phyloP scores from a whole-genome alignment of 2,797 vertebrate genomes.

The Helicolenus hilgendorfi region DNA sequence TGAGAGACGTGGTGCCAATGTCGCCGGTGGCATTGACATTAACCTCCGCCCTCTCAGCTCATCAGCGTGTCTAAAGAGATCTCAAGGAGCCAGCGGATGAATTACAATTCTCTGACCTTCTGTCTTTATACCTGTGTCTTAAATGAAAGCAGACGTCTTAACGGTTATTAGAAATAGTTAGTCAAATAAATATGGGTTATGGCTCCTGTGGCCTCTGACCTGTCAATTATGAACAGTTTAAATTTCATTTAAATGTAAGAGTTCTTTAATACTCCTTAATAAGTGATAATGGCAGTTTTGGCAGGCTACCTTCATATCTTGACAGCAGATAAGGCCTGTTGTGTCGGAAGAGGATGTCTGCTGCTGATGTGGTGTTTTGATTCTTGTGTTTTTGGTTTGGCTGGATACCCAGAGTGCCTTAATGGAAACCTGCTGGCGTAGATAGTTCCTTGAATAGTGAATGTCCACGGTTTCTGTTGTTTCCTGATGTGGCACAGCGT shows the following conservation, averaged over 20 bases:
- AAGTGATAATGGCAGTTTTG: background rate
- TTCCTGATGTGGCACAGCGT: conserved; percentile 35
- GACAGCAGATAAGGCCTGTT: conserved; percentile 8
- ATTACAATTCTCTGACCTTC: conserved; percentile 24
- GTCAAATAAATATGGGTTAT: background rate
- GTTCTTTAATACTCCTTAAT: conserved; percentile 9
- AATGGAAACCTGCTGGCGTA: conserved; percentile 32
- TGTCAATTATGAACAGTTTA: background rate
- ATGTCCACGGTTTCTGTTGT: conserved; percentile 33
- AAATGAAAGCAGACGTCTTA: conserved; percentile 11
- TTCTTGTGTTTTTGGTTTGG: conserved; percentile 41
- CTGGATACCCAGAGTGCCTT: conserved; percentile 13
- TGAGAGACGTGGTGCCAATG: background rate
- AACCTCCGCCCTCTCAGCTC: conserved; percentile 47
- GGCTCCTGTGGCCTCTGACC: background rate
- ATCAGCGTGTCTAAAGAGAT: conserved; percentile 9
- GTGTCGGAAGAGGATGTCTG: conserved; percentile 10
- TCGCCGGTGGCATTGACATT: conserved; percentile 44
- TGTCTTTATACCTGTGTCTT: background rate
- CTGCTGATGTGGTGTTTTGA: conserved; percentile 34
- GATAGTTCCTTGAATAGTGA: conserved; percentile 24
- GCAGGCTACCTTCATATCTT: background rate
- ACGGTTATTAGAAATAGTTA: conserved; percentile 8
- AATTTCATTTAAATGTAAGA: background rate
- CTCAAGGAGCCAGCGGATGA: conserved; percentile 3